Evolutionary conservation across 2,888 invertebrate genomes (phyloP).

Genomic region (Apotomis turbidana): DNA sequence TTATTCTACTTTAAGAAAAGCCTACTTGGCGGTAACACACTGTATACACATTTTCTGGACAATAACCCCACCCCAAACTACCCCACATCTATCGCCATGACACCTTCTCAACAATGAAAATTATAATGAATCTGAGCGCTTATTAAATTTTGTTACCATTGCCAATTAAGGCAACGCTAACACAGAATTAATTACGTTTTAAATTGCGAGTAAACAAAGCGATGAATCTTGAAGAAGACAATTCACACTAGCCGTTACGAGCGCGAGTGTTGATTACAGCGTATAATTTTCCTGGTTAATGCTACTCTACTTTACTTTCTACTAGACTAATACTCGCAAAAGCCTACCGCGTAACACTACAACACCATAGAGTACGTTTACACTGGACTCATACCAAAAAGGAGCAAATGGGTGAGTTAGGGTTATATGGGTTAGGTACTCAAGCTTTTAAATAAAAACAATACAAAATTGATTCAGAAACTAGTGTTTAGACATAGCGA

Average conservation of each 20-base stretch:
- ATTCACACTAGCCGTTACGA: slow-evolving; percentile 23
- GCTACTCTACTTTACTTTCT: slow-evolving; percentile 49
- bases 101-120: slow-evolving; percentile 14
- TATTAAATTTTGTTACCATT: slow-evolving; percentile 27
- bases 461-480: too few species aligned
- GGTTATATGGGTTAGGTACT: too few species aligned
- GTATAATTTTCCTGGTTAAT: slow-evolving; percentile 50
- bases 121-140: slow-evolving; percentile 27
- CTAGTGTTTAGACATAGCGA: too few species aligned
- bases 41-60: too few species aligned
- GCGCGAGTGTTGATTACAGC: slow-evolving; percentile 47
- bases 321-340: slow-evolving; percentile 22
- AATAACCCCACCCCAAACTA: too few species aligned
- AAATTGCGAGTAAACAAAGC: slow-evolving; percentile 34
- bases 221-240: slow-evolving; percentile 21
- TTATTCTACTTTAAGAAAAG: too few species aligned
- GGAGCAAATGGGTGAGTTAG: too few species aligned
- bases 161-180: slow-evolving; percentile 31
- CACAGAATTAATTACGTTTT: slow-evolving; percentile 36
- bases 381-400: background rate
- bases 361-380: slow-evolving; percentile 3
- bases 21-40: too few species aligned
- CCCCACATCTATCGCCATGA: background rate
- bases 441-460: too few species aligned
- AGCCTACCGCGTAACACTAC: background rate